Conservation (phyloP, 2,113 vertebrate genomes). For the Ammospiza nelsoni region DNA sequence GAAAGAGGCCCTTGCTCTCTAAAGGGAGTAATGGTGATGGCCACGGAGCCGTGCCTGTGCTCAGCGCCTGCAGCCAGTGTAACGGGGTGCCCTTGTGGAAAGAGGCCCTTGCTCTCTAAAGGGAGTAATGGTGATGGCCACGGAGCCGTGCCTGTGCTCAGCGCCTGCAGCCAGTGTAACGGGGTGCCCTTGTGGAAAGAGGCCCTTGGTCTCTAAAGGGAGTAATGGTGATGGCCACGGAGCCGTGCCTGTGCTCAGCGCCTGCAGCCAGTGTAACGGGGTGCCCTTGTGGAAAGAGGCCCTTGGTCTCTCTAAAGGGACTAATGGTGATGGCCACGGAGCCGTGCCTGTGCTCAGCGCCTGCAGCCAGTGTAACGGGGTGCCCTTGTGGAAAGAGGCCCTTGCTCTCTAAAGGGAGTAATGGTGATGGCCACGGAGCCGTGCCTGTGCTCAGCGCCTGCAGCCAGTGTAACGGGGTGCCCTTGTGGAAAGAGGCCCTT, state of each 20-base stretch:
- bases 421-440: too few species aligned
- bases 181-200: neutral
- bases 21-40: too few species aligned
- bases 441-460: too few species aligned
- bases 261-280: neutral
- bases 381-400: too few species aligned
- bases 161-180: neutral
- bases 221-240: neutral
- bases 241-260: neutral
- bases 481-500: too few species aligned
- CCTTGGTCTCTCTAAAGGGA: neutral
- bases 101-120: neutral
- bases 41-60: too few species aligned
- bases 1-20: too few species aligned
- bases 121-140: fast-evolving
- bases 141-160: neutral
- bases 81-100: neutral
- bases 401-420: too few species aligned
- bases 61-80: neutral
- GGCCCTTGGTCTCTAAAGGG: fast-evolving
- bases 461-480: too few species aligned
- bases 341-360: neutral
- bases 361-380: too few species aligned
- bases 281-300: neutral
- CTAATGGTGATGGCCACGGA: neutral